Evolutionary conservation across 2,113 vertebrate species (phyloP), one percentile per base, ranked within the genome.

Genomic region (Dipodomys merriami): DNA sequence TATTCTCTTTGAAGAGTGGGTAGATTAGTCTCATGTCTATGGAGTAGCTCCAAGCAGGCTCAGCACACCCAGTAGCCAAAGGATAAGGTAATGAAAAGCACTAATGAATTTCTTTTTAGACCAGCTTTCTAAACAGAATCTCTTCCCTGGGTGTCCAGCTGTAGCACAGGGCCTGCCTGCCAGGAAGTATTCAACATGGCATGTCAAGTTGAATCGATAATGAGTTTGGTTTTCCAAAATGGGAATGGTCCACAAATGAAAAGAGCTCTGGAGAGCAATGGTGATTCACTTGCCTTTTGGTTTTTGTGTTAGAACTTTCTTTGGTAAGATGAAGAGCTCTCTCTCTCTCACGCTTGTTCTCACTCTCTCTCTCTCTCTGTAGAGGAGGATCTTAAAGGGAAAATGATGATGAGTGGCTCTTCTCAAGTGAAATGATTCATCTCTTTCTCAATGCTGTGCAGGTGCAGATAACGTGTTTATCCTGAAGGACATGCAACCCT

Each of bases 361-460:
- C 78, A 12, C 60, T 65, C 35, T 83, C 80, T 83, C 5, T 3
- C 35, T 83, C 49, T 53, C 49, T 13, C 49, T 53, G 39, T 39
- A 39, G 39, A 39, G 49, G 7, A 33, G 60, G 8, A 22, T 82
- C 60, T 60, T 68, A 69, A 89, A 60, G 71, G n/a, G 13, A 29
- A 71, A 76, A 44, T 65, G 33, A 22, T 44, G 44, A 57, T 3
- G 7, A 84, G 67, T 72, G 67, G n/a, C 77, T 16, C 25, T 91
- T 88, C 69, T 89, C 57, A 33, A 86, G 86, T 67, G 0, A 9
- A 91, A 64, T 44, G 44, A 79, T 35, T 93, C 67, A 89, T 89
- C 90, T 95, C 72, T 93, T 87, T 93, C 76, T 93, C 86, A 83
- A 90, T 80, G 78, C n/a, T 64, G 71, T 78, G 57, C 82, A 96